Percentiles rank a stretch among this genome's conserved stretches.
phyloP scores from a whole-genome alignment of 2,888 invertebrate species.

The Diachrysia chrysitis region DNA sequence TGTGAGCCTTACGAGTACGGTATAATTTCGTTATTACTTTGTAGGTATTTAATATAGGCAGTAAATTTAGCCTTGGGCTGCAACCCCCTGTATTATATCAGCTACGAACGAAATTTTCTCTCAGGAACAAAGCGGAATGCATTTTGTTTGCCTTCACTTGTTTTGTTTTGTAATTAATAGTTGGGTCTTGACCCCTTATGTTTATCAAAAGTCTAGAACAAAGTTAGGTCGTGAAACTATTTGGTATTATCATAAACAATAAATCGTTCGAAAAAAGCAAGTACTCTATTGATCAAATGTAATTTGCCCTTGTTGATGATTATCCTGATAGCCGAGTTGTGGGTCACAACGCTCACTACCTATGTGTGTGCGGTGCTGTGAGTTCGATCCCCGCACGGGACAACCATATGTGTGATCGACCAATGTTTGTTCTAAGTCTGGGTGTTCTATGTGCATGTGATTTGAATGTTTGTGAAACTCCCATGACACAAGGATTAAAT shows the following conservation, averaged over 20 bases:
- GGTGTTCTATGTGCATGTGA: too few species aligned
- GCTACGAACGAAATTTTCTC: constrained; percentile 56
- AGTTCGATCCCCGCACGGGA: too few species aligned
- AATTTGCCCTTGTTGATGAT: too few species aligned
- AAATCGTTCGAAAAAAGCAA: too few species aligned
- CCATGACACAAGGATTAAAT: too few species aligned
- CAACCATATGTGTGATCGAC: too few species aligned
- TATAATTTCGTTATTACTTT: constrained; percentile 37
- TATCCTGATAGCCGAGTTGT: too few species aligned
- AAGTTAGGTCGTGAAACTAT: neutral
- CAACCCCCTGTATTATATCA: constrained; percentile 31
- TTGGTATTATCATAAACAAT: neutral
- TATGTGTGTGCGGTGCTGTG: too few species aligned
- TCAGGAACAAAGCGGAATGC: constrained; percentile 58
- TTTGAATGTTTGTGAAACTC: too few species aligned
- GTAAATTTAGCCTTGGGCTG: constrained; percentile 45
- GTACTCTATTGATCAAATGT: too few species aligned
- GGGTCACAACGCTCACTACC: too few species aligned
- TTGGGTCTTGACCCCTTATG: constrained; percentile 52
- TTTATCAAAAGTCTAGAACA: neutral
- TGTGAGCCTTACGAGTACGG: constrained; percentile 14
- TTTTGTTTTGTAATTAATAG: constrained; percentile 60
- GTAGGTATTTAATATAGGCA: constrained; percentile 44
- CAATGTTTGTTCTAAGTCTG: too few species aligned
- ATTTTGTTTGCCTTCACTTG: constrained; percentile 60